These are phyloP conservation scores for Gasterosteus nipponicus DNA, from an alignment of 2,113 vertebrate species.

Conservation along the genomic window DNA sequence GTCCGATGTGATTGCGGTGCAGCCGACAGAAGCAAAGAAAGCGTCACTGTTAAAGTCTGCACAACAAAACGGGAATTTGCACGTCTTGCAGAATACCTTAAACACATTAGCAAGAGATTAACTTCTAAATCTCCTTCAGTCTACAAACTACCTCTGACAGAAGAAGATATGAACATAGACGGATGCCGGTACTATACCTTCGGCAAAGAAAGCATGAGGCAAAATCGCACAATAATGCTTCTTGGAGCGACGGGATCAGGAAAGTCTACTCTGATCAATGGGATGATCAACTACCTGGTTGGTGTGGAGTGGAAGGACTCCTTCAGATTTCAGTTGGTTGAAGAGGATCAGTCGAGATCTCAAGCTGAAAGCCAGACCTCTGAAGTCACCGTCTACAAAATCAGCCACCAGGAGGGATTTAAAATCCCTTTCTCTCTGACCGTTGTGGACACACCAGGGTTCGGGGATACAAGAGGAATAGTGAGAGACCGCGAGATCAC, in stretches of 20 bases:
- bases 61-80: constrained; percentile 20
- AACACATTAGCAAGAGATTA: not conserved
- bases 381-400: constrained; percentile 64
- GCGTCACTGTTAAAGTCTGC: constrained; percentile 12
- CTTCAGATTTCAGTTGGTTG: constrained; percentile 55
- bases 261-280: constrained; percentile 60
- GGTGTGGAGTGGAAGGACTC: constrained; percentile 59
- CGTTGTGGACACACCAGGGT: constrained; percentile 76
- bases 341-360: constrained; percentile 1
- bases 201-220: constrained; percentile 28
- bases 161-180: constrained; percentile 23
- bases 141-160: constrained; percentile 29
- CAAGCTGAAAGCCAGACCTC: constrained; percentile 55
- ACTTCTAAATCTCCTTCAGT: not conserved
- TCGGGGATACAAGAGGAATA: constrained; percentile 68
- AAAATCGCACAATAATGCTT: constrained; percentile 64
- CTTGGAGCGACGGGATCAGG: constrained; percentile 70
- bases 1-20: constrained; percentile 57
- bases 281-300: constrained; percentile 66
- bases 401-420: constrained; percentile 58
- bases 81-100: not conserved
- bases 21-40: constrained; percentile 49
- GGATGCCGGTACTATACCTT: constrained; percentile 13
- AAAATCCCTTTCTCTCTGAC: constrained; percentile 57
- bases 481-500: constrained; percentile 33